A percentile compares a stretch with the other conserved stretches of the same genome.
These are phyloP conservation scores for Pogonocherus hispidulus DNA, from an alignment of 2,888 invertebrate genomes.

Conservation along the genomic window DNA sequence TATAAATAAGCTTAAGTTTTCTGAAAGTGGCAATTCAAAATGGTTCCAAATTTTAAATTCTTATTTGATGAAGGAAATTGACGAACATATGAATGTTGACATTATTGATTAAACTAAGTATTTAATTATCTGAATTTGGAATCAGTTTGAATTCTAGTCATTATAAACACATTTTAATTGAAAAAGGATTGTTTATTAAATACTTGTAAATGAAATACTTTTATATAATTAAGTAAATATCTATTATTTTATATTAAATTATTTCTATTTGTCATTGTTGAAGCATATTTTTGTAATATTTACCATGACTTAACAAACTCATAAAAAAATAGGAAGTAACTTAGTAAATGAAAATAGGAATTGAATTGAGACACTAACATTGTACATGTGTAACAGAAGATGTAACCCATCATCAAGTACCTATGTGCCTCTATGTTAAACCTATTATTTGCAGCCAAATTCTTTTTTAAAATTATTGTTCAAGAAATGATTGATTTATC, in stretches of 20 bases:
- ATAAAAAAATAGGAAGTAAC: slow-evolving; percentile 16
- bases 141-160: background rate
- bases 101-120: background rate
- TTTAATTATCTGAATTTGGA: background rate
- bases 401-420: too few relatives aligned
- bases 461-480: background rate
- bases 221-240: slow-evolving; percentile 14
- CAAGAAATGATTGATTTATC: background rate
- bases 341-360: slow-evolving; percentile 10
- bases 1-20: background rate
- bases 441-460: background rate
- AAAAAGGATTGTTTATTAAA: slow-evolving; percentile 14
- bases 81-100: too few relatives aligned
- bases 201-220: background rate
- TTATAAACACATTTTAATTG: background rate
- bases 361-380: background rate
- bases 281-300: slow-evolving; percentile 20
- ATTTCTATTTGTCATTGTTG: slow-evolving; percentile 16
- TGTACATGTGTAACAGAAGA: background rate
- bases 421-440: background rate
- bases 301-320: slow-evolving; percentile 12
- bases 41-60: background rate
- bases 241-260: slow-evolving; percentile 16
- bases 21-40: background rate
- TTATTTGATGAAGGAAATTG: too few relatives aligned